phyloP scores from a whole-genome alignment of 2,113 vertebrate genomes.

The Tautogolabrus adspersus region DNA sequence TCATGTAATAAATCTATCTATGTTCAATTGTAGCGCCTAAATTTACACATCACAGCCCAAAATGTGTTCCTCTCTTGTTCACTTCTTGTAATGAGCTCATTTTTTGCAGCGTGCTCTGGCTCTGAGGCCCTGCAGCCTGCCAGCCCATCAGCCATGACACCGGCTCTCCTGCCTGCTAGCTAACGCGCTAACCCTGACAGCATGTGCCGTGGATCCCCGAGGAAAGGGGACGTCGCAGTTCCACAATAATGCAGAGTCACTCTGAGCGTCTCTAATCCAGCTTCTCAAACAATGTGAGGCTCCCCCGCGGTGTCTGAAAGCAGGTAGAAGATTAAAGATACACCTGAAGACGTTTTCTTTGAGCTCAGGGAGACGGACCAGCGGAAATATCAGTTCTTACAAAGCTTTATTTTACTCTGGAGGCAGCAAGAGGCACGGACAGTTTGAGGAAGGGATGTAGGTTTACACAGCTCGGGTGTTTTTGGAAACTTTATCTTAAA shows the following conservation, averaged over 20 bases:
- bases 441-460: background rate
- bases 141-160: conserved; percentile 43
- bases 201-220: conserved; percentile 88
- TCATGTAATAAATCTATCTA: too few relatives aligned
- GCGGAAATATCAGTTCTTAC: conserved; percentile 5
- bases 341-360: conserved; percentile 28
- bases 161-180: conserved; percentile 24
- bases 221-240: conserved; percentile 36
- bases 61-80: too few relatives aligned
- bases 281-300: conserved; percentile 86
- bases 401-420: background rate
- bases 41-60: too few relatives aligned
- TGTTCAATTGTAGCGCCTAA: too few relatives aligned
- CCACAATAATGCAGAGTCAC: conserved; percentile 87
- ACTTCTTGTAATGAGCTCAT: background rate
- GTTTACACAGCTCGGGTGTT: too few relatives aligned
- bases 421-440: background rate
- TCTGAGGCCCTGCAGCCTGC: conserved; percentile 30
- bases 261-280: conserved; percentile 65
- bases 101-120: conserved; percentile 53
- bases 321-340: conserved; percentile 50
- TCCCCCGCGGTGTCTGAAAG: conserved; percentile 68
- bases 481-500: too few relatives aligned
- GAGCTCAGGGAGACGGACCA: background rate
- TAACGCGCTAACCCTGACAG: conserved; percentile 78